Base-by-base conservation (phyloP, 2,113 vertebrate genomes). In the Paralichthys olivaceus region DNA sequence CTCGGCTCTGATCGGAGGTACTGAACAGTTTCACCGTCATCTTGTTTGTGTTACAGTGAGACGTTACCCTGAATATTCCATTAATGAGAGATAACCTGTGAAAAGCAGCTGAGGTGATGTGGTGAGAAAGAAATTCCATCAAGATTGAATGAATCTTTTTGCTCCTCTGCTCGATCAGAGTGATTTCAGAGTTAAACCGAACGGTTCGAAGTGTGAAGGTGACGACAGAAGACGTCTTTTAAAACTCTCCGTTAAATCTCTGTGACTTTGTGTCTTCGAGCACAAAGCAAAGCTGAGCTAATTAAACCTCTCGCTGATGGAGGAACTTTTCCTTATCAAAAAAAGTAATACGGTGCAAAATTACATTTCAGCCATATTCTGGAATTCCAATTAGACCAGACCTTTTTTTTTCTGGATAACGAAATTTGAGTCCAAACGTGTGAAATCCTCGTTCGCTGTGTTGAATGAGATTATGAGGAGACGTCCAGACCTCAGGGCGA, bases 1-100 rank as follows among this genome's bases (percentile, higher is more conserved):
- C 88, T 96, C 96, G 26, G 97, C 96, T 87, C 88, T 98, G 72
- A 97, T 98, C 86, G 96, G 97, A 96, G 97, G 97, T 98, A 97
- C 60, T 7, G 66, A 62, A 47, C 80, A 65, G 53, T 58, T 65
- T 81, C 63, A 37, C 0, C 20, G 2, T 74, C 55, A 58, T 20
- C 25, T 58, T 49, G 19, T 72, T 58, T 77, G 15, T 56, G n/a
- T 65, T 20, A 17, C 25, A 40, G 13, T 23, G 32, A 53, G 40
- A 32, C 45, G 22, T 64, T 49, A 11, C 29, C 19, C 14, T 72
- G 53, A 25, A 11, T 59, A 34, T 45, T 40, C 66, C 5, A 77
- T 2, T 5, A 2, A 62, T 66, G 5, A 55, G 28, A 13, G 3
- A 25, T 40, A 0, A 22, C 37, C 32, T 53, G n/a, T 13, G 12